Conservation (phyloP, 2,113 vertebrate species). For the Sinocyclocheilus anophthalmus region DNA sequence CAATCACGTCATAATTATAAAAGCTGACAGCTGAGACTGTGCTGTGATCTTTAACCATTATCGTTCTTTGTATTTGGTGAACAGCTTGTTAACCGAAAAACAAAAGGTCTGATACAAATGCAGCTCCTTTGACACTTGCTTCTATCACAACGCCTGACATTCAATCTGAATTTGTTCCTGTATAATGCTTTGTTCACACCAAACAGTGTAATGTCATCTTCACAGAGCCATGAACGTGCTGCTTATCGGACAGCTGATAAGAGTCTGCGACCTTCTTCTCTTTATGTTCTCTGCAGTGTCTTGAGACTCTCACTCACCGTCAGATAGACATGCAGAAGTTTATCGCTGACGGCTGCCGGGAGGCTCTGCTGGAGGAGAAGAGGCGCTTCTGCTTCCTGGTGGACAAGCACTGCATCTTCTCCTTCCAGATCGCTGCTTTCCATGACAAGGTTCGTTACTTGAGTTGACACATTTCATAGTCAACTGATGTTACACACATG, state of each 20-base stretch:
- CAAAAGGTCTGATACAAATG: slow-evolving; percentile 7
- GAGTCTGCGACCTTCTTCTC: neutral
- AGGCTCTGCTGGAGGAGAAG: slow-evolving; percentile 94
- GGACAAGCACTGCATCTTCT: slow-evolving; percentile 92
- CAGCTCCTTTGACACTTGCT: neutral
- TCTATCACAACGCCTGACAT: neutral
- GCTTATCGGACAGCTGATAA: slow-evolving; percentile 22
- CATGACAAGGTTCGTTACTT: slow-evolving; percentile 82
- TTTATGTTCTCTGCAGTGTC: slow-evolving; percentile 74
- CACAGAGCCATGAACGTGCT: neutral
- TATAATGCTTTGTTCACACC: neutral
- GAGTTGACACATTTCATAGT: no score
- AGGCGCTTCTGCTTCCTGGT: slow-evolving; percentile 96
- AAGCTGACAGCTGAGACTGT: neutral
- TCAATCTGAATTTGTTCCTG: slow-evolving; percentile 18
- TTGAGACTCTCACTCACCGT: slow-evolving; percentile 86
- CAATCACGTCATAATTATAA: neutral
- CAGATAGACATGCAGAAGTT: slow-evolving; percentile 95
- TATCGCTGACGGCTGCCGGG: slow-evolving; percentile 90
- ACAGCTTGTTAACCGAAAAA: no score
- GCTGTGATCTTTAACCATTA: neutral
- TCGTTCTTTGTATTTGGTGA: no score
- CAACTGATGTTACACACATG: no score
- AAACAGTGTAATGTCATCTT: neutral
- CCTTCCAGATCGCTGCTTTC: slow-evolving; percentile 81